Evolutionary conservation across 2,888 invertebrate species (phyloP).

Genomic region (Sycophila texana): DNA sequence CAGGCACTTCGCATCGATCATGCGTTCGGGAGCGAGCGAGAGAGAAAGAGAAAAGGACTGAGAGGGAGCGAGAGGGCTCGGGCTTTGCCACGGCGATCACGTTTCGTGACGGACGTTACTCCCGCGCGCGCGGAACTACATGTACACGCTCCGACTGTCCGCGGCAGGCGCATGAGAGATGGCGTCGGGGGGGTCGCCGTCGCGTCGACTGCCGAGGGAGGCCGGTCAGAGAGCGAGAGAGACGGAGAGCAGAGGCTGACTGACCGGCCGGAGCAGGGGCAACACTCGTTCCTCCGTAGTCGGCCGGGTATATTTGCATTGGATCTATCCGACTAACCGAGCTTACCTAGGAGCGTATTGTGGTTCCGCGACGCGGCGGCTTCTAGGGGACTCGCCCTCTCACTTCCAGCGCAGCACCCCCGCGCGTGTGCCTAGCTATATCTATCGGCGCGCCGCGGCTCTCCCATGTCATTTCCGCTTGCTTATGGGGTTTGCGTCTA

Average conservation of each 20-base stretch:
- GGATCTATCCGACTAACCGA: slow-evolving; percentile 32
- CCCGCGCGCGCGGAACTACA: slow-evolving; percentile 5
- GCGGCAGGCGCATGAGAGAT: slow-evolving; percentile 49
- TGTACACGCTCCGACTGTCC: slow-evolving; percentile 42
- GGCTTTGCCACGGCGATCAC: slow-evolving; percentile 55
- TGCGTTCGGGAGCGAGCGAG: slow-evolving; percentile 9
- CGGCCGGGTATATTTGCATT: slow-evolving; percentile 51
- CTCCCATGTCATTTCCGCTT: slow-evolving; percentile 37
- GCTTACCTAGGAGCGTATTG: slow-evolving; percentile 34
- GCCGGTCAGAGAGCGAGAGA: slow-evolving; percentile 1
- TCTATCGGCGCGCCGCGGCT: neutral
- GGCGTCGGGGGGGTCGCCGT: slow-evolving; percentile 7
- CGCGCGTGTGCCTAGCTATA: neutral
- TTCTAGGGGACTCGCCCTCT: neutral
- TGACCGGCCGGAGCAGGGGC: neutral
- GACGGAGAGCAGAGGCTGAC: slow-evolving; percentile 1
- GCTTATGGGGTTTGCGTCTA: neutral
- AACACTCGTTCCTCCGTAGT: slow-evolving; percentile 11
- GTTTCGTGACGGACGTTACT: slow-evolving; percentile 51
- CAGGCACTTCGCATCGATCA: slow-evolving; percentile 35
- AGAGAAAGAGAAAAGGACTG: neutral
- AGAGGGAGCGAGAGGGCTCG: neutral
- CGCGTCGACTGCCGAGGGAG: slow-evolving; percentile 6
- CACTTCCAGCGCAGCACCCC: too few species aligned
- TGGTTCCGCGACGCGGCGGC: neutral